phyloP scores from a whole-genome alignment of 2,797 vertebrate genomes.

The Ptychadena robeensis region DNA sequence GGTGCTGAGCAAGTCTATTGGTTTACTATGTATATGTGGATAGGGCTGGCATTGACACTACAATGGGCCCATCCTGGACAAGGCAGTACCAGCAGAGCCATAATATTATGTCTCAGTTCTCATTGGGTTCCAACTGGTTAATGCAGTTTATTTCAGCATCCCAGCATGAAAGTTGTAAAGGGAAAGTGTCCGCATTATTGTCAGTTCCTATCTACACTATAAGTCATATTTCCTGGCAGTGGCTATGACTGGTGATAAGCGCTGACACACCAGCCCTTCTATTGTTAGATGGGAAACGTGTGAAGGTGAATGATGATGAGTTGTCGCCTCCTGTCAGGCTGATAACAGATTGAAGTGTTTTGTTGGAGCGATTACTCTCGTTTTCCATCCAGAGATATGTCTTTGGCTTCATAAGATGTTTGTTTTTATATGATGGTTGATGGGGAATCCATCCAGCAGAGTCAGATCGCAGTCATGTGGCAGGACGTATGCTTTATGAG shows the following conservation, averaged over 20 bases:
- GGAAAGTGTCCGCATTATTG: slow-evolving; percentile 7
- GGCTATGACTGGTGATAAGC: slow-evolving; percentile 9
- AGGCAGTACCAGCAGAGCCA: no score
- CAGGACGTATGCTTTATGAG: slow-evolving; percentile 15
- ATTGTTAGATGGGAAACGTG: slow-evolving; percentile 21
- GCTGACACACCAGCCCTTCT: slow-evolving; percentile 15
- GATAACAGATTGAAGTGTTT: slow-evolving; percentile 44
- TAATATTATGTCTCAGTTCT: no score
- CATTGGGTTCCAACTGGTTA: no score
- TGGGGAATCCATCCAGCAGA: slow-evolving; percentile 21
- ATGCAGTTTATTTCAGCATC: neutral
- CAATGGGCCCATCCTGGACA: no score
- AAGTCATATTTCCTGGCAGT: slow-evolving; percentile 23
- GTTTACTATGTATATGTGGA: no score
- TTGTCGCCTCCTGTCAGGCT: slow-evolving; percentile 28
- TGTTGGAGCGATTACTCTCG: neutral
- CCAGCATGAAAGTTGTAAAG: neutral
- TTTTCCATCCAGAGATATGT: slow-evolving; percentile 24
- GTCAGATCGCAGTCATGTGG: neutral
- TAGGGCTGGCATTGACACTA: no score
- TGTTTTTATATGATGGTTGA: slow-evolving; percentile 9
- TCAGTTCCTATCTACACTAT: slow-evolving; percentile 2
- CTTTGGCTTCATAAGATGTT: neutral
- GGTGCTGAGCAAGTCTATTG: no score
- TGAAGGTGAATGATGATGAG: slow-evolving; percentile 37